These are phyloP conservation scores for Oeneis ivallda DNA, from an alignment of 2,888 invertebrate genomes.

Conservation along the genomic window DNA sequence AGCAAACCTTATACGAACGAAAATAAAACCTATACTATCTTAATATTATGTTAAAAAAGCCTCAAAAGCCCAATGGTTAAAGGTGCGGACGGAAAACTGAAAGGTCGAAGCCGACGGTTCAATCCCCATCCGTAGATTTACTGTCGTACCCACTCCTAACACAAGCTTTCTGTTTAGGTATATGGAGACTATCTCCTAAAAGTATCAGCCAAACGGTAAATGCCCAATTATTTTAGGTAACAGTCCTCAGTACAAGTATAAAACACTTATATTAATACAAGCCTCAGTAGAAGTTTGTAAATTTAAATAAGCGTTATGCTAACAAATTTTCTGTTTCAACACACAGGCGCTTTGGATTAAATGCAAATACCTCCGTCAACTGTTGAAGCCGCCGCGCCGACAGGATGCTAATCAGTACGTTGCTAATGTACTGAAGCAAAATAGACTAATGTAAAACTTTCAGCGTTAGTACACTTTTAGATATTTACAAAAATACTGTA, in stretches of 20 bases:
- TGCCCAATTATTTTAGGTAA: not conserved
- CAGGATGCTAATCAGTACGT: conserved; percentile 20
- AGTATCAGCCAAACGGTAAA: no score
- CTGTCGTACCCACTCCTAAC: no score
- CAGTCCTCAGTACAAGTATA: no score
- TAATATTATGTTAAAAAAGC: no score
- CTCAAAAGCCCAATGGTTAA: no score
- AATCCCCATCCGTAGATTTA: no score
- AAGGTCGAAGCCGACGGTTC: no score
- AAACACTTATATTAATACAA: not conserved
- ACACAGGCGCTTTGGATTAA: conserved; percentile 17
- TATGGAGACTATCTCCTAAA: not conserved
- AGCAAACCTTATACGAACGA: no score
- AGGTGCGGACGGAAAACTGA: no score
- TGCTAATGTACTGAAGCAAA: conserved; percentile 19
- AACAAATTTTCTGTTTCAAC: conserved; percentile 23
- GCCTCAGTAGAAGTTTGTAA: conserved; percentile 6
- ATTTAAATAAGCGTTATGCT: conserved; percentile 11
- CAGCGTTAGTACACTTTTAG: not conserved
- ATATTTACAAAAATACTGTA: not conserved
- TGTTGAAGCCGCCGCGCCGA: conserved; percentile 17
- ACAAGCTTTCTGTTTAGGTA: no score
- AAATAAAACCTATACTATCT: no score
- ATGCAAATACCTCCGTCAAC: conserved; percentile 24
- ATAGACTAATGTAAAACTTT: conserved; percentile 2